phyloP scores from a whole-genome alignment of 1,140 invertebrate genomes.

The Rhopalosiphum padi region DNA sequence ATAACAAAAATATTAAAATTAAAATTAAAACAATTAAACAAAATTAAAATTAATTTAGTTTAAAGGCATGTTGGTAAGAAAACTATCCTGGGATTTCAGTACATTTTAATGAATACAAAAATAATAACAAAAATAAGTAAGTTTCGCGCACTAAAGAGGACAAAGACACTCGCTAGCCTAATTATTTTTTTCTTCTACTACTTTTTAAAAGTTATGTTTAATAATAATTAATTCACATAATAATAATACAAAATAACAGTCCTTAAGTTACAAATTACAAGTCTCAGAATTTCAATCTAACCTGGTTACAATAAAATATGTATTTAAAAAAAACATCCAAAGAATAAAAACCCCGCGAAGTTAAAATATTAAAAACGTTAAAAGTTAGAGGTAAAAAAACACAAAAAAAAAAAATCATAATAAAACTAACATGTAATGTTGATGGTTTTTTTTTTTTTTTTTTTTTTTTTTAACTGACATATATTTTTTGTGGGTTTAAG shows the following conservation, averaged over 20 bases:
- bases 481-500: conserved; percentile 43
- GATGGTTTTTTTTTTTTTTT: not conserved
- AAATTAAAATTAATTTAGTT: conserved; percentile 57
- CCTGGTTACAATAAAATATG: conserved; percentile 58
- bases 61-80: conserved; percentile 56
- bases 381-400: conserved; percentile 56
- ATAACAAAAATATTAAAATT: conserved; percentile 58
- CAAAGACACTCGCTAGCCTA: conserved; percentile 56
- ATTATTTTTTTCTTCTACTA: conserved; percentile 43
- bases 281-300: conserved; percentile 58
- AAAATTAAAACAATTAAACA: conserved; percentile 57
- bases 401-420: conserved; percentile 49
- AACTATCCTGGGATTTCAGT: conserved; percentile 56
- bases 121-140: conserved; percentile 58
- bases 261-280: conserved; percentile 58
- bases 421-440: conserved; percentile 36
- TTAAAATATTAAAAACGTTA: conserved; percentile 57
- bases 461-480: conserved; percentile 42
- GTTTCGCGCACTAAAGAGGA: conserved; percentile 55
- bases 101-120: conserved; percentile 56
- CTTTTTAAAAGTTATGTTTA: conserved; percentile 57
- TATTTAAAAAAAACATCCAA: conserved; percentile 56
- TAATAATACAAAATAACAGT: conserved; percentile 58
- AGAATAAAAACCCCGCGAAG: conserved; percentile 56
- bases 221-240: conserved; percentile 58